These are phyloP conservation scores for Cynoglossus semilaevis DNA, from an alignment of 2,113 vertebrate species.

Conservation along the genomic window DNA sequence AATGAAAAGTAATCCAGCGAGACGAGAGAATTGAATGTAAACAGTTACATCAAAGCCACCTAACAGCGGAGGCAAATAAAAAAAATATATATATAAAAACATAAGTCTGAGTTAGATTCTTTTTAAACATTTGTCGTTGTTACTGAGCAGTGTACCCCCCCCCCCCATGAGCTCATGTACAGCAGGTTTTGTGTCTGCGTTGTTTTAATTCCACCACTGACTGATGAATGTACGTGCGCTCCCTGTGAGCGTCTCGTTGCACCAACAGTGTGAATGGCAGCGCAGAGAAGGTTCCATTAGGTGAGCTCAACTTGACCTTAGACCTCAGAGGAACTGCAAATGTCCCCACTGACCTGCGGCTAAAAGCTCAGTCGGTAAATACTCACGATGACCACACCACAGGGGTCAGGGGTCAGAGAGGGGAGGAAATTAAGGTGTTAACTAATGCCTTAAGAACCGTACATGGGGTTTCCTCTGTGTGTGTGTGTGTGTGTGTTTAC, in stretches of 20 bases:
- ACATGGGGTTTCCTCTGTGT: slow-evolving; percentile 14
- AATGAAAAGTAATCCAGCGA: too few relatives aligned
- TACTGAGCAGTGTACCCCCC: too few relatives aligned
- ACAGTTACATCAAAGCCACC: too few relatives aligned
- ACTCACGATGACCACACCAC: slow-evolving; percentile 19
- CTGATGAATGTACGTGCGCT: not conserved
- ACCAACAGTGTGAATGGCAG: slow-evolving; percentile 30
- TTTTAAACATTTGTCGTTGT: too few relatives aligned
- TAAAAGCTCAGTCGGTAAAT: slow-evolving; percentile 26
- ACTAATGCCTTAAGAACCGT: not conserved
- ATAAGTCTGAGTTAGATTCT: too few relatives aligned
- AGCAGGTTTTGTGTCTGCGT: slow-evolving; percentile 10
- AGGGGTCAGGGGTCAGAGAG: slow-evolving; percentile 24
- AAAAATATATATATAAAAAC: too few relatives aligned
- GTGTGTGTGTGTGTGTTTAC: too few relatives aligned
- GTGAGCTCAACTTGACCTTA: slow-evolving; percentile 40
- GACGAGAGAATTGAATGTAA: too few relatives aligned
- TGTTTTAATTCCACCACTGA: slow-evolving; percentile 37
- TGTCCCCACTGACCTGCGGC: slow-evolving; percentile 25
- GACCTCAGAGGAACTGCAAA: slow-evolving; percentile 40
- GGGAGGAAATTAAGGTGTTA: slow-evolving; percentile 46
- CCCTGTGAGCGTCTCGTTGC: slow-evolving; percentile 22
- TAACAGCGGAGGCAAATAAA: too few relatives aligned
- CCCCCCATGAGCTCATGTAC: slow-evolving; percentile 1
- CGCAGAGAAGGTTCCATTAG: slow-evolving; percentile 50